Conservation (phyloP, 2,113 vertebrate species). For the Promerops cafer region DNA sequence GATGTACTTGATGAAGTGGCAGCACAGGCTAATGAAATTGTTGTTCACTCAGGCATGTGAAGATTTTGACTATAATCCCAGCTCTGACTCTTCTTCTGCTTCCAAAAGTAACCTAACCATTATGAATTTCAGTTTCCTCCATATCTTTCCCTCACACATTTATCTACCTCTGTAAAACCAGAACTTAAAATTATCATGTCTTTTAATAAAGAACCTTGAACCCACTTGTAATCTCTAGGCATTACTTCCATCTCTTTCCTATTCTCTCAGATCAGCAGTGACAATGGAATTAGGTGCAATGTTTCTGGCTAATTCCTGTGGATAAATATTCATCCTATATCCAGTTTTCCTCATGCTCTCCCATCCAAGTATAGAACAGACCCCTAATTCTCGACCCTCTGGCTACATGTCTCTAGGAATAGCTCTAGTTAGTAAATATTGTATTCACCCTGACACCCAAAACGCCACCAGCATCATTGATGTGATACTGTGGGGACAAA, state of each 20-base stretch:
- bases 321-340: background rate
- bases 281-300: background rate
- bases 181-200: background rate
- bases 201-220: background rate
- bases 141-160: background rate
- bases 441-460: background rate
- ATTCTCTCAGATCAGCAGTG: background rate
- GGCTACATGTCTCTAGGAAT: background rate
- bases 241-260: background rate
- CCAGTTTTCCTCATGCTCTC: background rate
- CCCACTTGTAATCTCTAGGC: background rate
- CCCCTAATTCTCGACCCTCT: background rate
- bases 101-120: background rate
- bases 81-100: background rate
- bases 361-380: background rate
- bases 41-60: background rate
- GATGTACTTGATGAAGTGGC: background rate
- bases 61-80: background rate
- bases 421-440: slow-evolving; percentile 6
- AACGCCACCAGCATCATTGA: background rate
- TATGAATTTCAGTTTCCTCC: background rate
- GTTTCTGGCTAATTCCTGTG: background rate
- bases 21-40: background rate
- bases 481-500: slow-evolving; percentile 12
- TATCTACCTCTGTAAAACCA: background rate